Percentiles rank a stretch among this genome's conserved stretches.
These are phyloP conservation scores for Notarius lentiginosus DNA, from an alignment of 2,113 vertebrate genomes.

Conservation along the genomic window DNA sequence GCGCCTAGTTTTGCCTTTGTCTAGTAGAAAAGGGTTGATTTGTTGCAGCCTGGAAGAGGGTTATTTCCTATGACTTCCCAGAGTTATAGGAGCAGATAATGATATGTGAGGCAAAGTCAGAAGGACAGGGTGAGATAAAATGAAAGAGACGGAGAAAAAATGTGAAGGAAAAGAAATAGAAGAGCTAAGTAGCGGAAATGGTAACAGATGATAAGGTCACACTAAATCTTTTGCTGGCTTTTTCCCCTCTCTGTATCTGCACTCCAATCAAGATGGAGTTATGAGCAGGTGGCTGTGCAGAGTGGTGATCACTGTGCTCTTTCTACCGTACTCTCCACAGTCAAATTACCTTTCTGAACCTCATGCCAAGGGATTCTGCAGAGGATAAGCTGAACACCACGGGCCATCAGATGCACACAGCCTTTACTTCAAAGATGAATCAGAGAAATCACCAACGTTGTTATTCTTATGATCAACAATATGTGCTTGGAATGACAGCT, in stretches of 20 bases:
- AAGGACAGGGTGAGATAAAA: not conserved
- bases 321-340: not conserved
- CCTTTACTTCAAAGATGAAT: constrained; percentile 18
- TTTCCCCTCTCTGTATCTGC: not conserved
- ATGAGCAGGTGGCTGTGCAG: constrained; percentile 30
- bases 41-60: not conserved
- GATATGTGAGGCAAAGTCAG: constrained; percentile 15
- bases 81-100: not conserved
- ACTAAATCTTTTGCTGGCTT: constrained; percentile 1
- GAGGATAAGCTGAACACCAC: constrained; percentile 44
- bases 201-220: constrained; percentile 42
- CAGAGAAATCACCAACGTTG: not conserved
- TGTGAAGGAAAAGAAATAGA: not conserved
- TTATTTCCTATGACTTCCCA: not conserved
- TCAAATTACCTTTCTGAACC: constrained; percentile 49
- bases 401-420: constrained; percentile 18
- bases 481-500: not conserved
- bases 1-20: not conserved
- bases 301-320: constrained; percentile 10
- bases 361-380: constrained; percentile 43
- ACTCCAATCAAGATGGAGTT: constrained; percentile 26
- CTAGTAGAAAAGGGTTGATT: not conserved
- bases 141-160: not conserved
- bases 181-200: constrained; percentile 13
- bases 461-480: not conserved